Percentiles rank a stretch among this genome's conserved stretches.
Conservation (phyloP, 2,113 vertebrate species). For the Bostrychus sinensis region DNA sequence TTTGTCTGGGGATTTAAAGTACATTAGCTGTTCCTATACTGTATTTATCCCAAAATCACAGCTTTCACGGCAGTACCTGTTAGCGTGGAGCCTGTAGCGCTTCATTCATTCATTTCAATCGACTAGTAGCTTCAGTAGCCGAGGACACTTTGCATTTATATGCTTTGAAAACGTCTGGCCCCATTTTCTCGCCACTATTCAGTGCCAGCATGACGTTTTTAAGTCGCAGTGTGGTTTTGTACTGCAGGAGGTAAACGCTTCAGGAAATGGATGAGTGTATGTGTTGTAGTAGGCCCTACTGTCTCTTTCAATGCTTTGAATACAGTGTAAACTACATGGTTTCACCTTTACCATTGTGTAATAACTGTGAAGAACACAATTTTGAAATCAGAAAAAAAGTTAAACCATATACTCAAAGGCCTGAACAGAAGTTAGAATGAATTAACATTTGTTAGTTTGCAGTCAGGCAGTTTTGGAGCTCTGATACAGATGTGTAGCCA, state of each 20-base stretch:
- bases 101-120: not conserved
- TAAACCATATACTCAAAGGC: no score
- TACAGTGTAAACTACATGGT: not conserved
- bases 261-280: not conserved
- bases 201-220: no score
- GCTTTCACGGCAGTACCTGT: conserved; percentile 6
- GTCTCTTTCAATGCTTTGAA: no score
- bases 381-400: no score
- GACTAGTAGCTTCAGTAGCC: not conserved
- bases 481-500: no score
- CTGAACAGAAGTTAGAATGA: no score
- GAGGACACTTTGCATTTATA: no score
- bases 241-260: not conserved
- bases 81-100: conserved; percentile 16
- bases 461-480: no score
- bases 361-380: no score
- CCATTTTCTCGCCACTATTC: no score
- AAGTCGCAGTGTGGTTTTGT: not conserved
- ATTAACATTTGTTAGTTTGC: no score
- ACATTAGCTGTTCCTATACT: not conserved
- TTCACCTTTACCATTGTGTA: not conserved
- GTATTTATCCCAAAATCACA: not conserved
- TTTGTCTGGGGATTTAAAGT: not conserved
- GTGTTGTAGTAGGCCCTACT: not conserved
- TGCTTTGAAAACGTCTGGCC: no score